A percentile compares a stretch with the other conserved stretches of the same genome.
phyloP scores from a whole-genome alignment of 2,888 invertebrate species.

The Hirtodrosophila trivittata region DNA sequence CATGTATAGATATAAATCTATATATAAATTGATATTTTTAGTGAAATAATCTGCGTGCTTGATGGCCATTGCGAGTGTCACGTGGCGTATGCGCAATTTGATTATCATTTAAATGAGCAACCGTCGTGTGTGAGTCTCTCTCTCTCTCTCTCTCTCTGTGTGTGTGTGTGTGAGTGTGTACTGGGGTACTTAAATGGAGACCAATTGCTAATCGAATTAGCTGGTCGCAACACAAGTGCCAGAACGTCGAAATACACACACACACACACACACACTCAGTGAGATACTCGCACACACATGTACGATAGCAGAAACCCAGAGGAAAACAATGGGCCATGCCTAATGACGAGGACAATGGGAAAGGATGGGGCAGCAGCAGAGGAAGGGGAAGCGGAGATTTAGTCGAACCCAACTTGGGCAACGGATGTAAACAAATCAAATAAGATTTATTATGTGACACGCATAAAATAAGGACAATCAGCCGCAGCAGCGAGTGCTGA shows the following conservation, averaged over 20 bases:
- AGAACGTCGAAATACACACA: conserved; percentile 27
- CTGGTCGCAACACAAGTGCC: conserved; percentile 16
- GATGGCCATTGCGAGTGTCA: conserved; percentile 44
- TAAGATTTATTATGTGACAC: conserved; percentile 79
- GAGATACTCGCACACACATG: not conserved
- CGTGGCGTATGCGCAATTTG: conserved; percentile 77
- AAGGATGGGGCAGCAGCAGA: not conserved
- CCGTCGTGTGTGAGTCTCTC: conserved; percentile 24
- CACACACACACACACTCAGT: not conserved
- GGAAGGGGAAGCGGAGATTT: not conserved
- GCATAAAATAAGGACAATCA: conserved; percentile 70
- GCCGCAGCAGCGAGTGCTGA: conserved; percentile 9
- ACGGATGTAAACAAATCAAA: conserved; percentile 77
- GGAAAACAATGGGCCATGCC: conserved; percentile 58
- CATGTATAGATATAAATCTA: not conserved
- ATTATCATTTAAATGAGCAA: conserved; percentile 75
- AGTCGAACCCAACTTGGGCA: conserved; percentile 33
- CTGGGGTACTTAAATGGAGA: conserved; percentile 63
- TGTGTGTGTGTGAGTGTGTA: not conserved
- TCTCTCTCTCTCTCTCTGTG: not conserved
- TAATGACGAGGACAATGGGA: conserved; percentile 44
- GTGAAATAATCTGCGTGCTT: no score
- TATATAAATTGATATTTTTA: not conserved
- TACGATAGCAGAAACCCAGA: not conserved
- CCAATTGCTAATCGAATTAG: conserved; percentile 73